Conservation (phyloP, 1,140 invertebrate species). For the Drosophila serrata region DNA sequence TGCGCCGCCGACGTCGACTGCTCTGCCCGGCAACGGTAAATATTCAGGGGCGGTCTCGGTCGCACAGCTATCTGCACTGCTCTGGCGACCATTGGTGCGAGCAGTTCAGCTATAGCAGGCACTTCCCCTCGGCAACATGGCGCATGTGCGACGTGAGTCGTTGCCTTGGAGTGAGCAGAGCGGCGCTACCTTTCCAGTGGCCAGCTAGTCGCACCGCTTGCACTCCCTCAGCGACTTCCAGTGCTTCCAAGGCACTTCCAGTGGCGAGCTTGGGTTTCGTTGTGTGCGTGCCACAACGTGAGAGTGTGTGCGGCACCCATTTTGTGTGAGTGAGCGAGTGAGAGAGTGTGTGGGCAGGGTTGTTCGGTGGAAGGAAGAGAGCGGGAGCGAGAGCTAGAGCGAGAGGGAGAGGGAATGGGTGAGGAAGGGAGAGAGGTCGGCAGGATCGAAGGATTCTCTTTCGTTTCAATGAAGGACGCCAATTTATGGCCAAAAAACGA, state of each 20-base stretch:
- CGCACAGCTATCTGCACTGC: constrained; percentile 39
- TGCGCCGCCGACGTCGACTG: constrained; percentile 32
- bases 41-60: constrained; percentile 69
- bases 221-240: constrained; percentile 47
- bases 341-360: constrained; percentile 1
- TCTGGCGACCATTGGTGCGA: constrained; percentile 16
- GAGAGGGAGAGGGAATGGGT: neutral
- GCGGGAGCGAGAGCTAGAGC: neutral
- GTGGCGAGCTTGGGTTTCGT: constrained; percentile 4
- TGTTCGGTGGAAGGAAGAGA: neutral
- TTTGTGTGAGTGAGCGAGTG: constrained; percentile 61
- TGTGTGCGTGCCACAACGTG: constrained; percentile 49
- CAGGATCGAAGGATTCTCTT: constrained; percentile 33
- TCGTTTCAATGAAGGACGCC: constrained; percentile 83
- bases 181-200: constrained; percentile 7
- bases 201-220: constrained; percentile 32
- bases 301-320: constrained; percentile 63
- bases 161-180: constrained; percentile 36
- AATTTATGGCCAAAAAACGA: constrained; percentile 76
- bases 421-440: neutral
- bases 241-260: constrained; percentile 53
- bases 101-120: neutral
- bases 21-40: constrained; percentile 71
- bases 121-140: constrained; percentile 74
- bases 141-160: constrained; percentile 52